Conservation (phyloP, 2,888 invertebrate genomes). For the Gastrophysa polygoni region DNA sequence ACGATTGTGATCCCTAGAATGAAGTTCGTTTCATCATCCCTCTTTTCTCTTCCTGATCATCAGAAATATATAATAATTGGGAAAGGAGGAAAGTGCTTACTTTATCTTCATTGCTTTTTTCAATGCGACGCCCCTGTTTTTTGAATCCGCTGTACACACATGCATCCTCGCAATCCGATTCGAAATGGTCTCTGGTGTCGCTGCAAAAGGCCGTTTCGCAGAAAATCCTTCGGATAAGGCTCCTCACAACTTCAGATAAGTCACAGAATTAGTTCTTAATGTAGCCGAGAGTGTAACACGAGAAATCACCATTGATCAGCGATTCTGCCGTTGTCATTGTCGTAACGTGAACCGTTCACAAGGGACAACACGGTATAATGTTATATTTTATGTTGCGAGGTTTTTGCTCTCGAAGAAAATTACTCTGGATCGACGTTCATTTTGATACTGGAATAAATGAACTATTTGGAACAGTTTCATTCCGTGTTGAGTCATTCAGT, state of each 20-base stretch:
- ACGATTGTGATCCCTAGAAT: too few species aligned
- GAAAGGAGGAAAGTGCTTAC: too few species aligned
- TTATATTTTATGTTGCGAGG: too few species aligned
- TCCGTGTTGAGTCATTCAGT: too few species aligned
- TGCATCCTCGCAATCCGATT: background rate
- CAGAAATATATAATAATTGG: too few species aligned
- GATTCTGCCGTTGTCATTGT: conserved; percentile 25
- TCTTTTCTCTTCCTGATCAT: too few species aligned
- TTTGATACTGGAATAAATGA: too few species aligned
- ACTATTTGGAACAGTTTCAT: too few species aligned
- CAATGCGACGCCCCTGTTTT: background rate
- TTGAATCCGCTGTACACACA: background rate
- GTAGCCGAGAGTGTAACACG: conserved; percentile 25
- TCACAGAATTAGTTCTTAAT: conserved; percentile 34
- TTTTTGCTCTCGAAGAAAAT: too few species aligned
- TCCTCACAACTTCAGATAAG: conserved; percentile 27
- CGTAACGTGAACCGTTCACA: too few species aligned
- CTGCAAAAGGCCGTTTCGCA: conserved; percentile 19
- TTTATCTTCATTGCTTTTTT: background rate
- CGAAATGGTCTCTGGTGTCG: conserved; percentile 15
- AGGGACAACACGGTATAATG: conserved; percentile 20
- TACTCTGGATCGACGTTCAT: too few species aligned
- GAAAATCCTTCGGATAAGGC: conserved; percentile 33
- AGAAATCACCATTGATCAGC: conserved; percentile 28
- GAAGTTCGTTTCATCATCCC: too few species aligned